phyloP scores from a whole-genome alignment of 2,797 vertebrate species.

The Spondyliosoma cantharus region DNA sequence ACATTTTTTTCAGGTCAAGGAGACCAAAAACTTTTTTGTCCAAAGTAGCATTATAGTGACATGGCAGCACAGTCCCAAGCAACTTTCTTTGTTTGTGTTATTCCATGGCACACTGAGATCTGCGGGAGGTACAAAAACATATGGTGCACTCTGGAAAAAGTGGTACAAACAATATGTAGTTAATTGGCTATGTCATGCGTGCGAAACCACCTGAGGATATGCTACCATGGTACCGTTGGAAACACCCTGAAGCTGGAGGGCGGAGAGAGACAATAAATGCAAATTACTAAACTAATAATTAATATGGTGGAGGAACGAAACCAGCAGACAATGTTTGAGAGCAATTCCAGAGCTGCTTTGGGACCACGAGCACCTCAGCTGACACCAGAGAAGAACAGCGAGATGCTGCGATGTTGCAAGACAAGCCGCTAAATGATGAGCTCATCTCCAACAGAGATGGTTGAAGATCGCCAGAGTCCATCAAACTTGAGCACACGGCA shows the following conservation, averaged over 20 bases:
- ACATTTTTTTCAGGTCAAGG: not conserved
- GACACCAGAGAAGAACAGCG: constrained; percentile 9
- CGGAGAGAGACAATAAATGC: constrained; percentile 11
- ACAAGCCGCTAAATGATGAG: constrained; percentile 43
- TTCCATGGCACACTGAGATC: constrained; percentile 10
- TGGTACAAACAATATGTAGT: constrained; percentile 9
- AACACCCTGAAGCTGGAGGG: constrained; percentile 1
- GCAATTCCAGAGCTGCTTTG: not conserved
- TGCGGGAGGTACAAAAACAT: too few relatives aligned
- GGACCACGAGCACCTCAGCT: constrained; percentile 21
- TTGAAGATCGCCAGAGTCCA: constrained; percentile 14
- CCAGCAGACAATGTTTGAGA: constrained; percentile 12
- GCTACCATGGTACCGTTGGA: constrained; percentile 17
- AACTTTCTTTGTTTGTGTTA: constrained; percentile 8
- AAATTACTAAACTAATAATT: constrained; percentile 30
- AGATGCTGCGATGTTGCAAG: constrained; percentile 18
- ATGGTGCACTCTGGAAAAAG: not conserved
- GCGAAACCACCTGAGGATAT: constrained; percentile 22
- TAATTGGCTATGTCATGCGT: constrained; percentile 13
- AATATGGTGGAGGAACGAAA: not conserved
- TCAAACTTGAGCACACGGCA: constrained; percentile 45
- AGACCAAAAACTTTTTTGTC: not conserved
- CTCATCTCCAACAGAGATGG: constrained; percentile 38
- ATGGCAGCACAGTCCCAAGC: not conserved
- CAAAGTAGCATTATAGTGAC: not conserved